Base-by-base conservation (phyloP, 2,113 vertebrate species). In the Talpa occidentalis region DNA sequence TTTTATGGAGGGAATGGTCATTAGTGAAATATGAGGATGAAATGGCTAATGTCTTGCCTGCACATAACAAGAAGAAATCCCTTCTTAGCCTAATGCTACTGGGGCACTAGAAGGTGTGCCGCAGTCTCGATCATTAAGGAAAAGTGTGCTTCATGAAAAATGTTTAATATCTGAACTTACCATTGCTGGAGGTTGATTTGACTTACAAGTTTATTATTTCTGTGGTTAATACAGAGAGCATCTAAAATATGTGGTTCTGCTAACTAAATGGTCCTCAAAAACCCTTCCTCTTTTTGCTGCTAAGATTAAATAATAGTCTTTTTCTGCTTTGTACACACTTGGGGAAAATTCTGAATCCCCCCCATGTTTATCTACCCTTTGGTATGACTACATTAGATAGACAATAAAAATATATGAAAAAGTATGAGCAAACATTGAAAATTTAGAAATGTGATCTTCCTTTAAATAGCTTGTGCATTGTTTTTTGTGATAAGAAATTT, bases 401-500 rank as follows among this genome's bases (percentile, higher is more conserved):
- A 42, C 54, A 24, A 24, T 82, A 70, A 87, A 86, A 74, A 62
- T 59, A 35, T 10, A 14, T 56, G 24, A 91, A 93, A 74, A 93
- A 56, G 1, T 69, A 84, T 81, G 56, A 9, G n/a, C 16, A 76
- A 87, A 70, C 7, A 35, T 49, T 19, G 56, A 78, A 73, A 96
- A 42, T 32, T 24, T 40, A 78, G 52, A 69, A 35, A 40, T 66
- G 19, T 76, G 40, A 52, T 49, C 84, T 87, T 91, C 59, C 82
- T 69, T 95, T 79, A 32, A 69, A 78, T 78, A 10, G 2, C 82
- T 74, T 72, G 44, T 66, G 8, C 8, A 62, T 87, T 93, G 47
- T 80, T 88, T 91, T 78, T 78, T 84, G 30, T 90, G 42, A 56
- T 81, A 67, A 93, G 69, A 67, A 44, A 80, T 60, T 81, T 81